A percentile compares a stretch with the other conserved stretches of the same genome.
These are phyloP conservation scores for Bombus sibiricus DNA, from an alignment of 1,140 invertebrate genomes.

Conservation along the genomic window DNA sequence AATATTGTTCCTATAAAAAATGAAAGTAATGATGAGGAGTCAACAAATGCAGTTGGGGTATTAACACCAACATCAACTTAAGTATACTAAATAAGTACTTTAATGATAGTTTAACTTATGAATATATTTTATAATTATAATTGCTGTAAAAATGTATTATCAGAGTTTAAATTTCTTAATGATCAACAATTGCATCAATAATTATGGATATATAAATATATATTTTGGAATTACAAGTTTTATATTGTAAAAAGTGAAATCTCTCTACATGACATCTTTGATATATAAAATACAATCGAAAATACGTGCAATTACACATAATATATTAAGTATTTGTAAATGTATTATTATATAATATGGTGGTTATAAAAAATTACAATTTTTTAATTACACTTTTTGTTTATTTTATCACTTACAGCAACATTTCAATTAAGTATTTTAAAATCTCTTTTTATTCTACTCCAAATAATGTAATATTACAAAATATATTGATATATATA, in stretches of 20 bases:
- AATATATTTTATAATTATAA: conserved; percentile 28
- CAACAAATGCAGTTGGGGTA: conserved; percentile 28
- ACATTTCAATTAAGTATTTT: neutral
- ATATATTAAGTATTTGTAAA: neutral
- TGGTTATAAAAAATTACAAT: neutral
- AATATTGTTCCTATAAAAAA: conserved; percentile 65
- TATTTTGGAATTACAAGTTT: conserved; percentile 42
- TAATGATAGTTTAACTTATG: conserved; percentile 6
- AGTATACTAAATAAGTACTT: conserved; percentile 17
- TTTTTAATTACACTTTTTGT: conserved; percentile 6
- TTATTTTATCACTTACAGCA: neutral
- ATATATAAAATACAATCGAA: conserved; percentile 6
- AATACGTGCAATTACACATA: conserved; percentile 27
- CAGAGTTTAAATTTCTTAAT: conserved; percentile 5
- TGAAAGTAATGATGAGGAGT: conserved; percentile 59
- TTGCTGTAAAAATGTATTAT: conserved; percentile 19
- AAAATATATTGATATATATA: neutral
- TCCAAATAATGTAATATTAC: neutral
- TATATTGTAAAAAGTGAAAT: conserved; percentile 30
- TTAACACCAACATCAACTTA: conserved; percentile 52
- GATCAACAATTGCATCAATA: neutral
- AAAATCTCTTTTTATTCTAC: neutral
- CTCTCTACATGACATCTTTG: neutral
- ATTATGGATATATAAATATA: conserved; percentile 40
- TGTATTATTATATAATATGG: neutral